phyloP scores from a whole-genome alignment of 2,113 vertebrate genomes.

The Amblyornis subalaris region DNA sequence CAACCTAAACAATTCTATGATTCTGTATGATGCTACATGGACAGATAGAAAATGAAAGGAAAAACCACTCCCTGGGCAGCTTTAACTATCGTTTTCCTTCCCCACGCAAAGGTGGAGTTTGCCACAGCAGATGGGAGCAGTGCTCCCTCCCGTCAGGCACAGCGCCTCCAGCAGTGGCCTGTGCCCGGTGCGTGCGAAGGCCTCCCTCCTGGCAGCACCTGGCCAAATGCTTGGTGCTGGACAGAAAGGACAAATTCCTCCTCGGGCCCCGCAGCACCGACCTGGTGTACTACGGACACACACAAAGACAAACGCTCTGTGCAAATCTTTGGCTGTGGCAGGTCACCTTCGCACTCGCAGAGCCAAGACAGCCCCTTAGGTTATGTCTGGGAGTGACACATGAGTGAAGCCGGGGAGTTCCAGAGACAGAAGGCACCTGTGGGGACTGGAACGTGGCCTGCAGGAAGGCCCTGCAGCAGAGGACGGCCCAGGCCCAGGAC shows the following conservation, averaged over 20 bases:
- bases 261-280: neutral
- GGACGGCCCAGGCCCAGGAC: too few species aligned
- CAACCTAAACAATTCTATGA: neutral
- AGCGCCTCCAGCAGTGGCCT: neutral
- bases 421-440: neutral
- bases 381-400: neutral
- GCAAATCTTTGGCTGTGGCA: neutral
- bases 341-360: neutral
- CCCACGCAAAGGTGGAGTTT: neutral
- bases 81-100: neutral
- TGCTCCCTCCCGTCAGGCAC: neutral
- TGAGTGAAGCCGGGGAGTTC: neutral
- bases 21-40: accelerated
- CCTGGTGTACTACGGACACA: neutral
- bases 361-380: neutral
- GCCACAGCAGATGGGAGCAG: neutral
- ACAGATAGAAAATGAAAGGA: neutral
- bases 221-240: neutral
- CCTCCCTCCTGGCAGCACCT: neutral
- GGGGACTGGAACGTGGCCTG: neutral
- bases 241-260: neutral
- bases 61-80: neutral
- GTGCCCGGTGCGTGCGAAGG: neutral
- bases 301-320: neutral
- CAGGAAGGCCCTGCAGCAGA: neutral